Conservation (phyloP, 2,888 invertebrate genomes). For the Hemicrepidius hirtus region DNA sequence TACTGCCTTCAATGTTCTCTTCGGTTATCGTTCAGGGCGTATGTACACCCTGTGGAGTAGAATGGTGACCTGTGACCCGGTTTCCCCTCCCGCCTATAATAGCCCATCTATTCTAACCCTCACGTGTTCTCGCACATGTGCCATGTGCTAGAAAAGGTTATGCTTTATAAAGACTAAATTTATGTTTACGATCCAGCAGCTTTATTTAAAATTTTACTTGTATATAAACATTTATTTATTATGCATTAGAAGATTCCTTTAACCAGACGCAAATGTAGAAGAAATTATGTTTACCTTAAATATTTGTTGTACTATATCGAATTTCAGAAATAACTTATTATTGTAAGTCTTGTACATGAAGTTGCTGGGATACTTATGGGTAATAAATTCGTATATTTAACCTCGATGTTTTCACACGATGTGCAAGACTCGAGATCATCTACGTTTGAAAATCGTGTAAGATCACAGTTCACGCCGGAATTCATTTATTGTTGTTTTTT, state of each 20-base stretch:
- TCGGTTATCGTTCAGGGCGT: constrained; percentile 21
- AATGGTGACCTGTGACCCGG: constrained; percentile 56
- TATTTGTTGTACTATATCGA: constrained; percentile 1
- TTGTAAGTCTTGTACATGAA: neutral
- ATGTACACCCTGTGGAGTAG: constrained; percentile 51
- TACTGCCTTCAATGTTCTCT: constrained; percentile 1
- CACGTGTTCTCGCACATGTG: constrained; percentile 57
- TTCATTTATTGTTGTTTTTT: constrained; percentile 63
- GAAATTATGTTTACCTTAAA: too few relatives aligned
- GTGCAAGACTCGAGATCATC: constrained; percentile 51
- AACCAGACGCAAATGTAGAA: neutral
- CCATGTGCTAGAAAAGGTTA: constrained; percentile 53
- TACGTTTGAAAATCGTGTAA: constrained; percentile 58
- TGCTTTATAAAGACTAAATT: constrained; percentile 53
- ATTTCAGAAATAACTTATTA: neutral
- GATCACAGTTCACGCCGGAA: constrained; percentile 60
- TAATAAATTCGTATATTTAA: constrained; percentile 48
- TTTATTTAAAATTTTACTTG: constrained; percentile 37
- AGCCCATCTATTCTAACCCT: constrained; percentile 57
- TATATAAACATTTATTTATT: constrained; percentile 30
- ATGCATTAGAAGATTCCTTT: neutral
- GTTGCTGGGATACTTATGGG: constrained; percentile 23
- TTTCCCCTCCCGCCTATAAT: constrained; percentile 52
- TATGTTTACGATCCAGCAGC: constrained; percentile 43
- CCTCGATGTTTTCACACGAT: constrained; percentile 43